Evolutionary conservation across 2,797 vertebrate genomes (phyloP).

Genomic region (Bradypodion pumilum): DNA sequence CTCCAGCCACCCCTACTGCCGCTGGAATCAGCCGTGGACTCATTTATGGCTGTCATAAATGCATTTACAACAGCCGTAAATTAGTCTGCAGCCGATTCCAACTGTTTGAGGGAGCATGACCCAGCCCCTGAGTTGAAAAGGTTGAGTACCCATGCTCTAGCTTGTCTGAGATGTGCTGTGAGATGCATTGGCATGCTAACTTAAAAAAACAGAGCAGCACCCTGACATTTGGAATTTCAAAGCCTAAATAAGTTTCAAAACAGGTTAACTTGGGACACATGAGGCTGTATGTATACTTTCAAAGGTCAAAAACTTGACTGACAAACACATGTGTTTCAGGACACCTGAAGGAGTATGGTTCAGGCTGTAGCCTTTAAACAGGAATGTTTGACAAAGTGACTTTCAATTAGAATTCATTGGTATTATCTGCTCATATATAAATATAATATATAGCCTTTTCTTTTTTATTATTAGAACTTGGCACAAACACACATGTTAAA

Average conservation of each 20-base stretch:
- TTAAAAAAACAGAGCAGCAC: neutral
- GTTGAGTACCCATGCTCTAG: no score
- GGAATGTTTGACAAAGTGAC: neutral
- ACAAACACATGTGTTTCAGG: neutral
- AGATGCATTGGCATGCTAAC: neutral
- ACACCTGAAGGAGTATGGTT: neutral
- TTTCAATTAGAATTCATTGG: neutral
- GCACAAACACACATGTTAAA: conserved; percentile 95
- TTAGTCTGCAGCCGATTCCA: no score
- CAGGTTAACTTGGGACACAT: neutral
- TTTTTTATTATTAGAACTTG: conserved; percentile 84
- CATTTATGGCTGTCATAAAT: no score
- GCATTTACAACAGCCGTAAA: no score
- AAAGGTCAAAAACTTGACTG: neutral
- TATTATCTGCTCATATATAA: neutral
- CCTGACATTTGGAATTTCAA: neutral
- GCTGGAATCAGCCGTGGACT: no score
- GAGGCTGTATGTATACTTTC: neutral
- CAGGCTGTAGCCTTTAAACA: neutral
- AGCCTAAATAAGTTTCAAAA: neutral
- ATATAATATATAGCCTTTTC: neutral
- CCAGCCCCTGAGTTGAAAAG: no score
- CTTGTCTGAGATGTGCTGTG: neutral
- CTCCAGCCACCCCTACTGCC: no score
- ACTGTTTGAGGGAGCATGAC: no score